Conservation (phyloP, 2,113 vertebrate species). For the Microcebus tavaratra region DNA sequence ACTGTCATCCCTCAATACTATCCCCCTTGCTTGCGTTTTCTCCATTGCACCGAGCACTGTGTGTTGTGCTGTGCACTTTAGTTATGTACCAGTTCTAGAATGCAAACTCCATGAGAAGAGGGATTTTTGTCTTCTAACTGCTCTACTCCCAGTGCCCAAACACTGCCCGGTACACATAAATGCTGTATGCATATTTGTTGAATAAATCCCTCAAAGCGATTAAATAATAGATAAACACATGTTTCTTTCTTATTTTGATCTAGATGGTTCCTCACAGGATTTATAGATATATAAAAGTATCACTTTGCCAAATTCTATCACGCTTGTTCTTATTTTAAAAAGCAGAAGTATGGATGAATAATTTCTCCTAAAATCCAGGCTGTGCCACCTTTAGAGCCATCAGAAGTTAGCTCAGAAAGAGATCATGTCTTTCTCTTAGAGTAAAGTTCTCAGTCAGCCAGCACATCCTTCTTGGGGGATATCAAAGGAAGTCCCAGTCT, state of each 20-base stretch:
- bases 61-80: neutral
- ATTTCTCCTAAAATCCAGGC: neutral
- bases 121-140: neutral
- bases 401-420: neutral
- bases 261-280: neutral
- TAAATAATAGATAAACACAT: neutral
- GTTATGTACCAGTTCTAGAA: neutral
- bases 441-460: neutral
- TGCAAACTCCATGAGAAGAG: neutral
- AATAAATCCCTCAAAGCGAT: neutral
- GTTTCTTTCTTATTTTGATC: neutral
- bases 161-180: neutral
- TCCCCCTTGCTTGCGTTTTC: neutral
- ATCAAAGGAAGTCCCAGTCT: neutral
- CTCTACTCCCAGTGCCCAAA: neutral
- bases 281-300: neutral
- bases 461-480: neutral
- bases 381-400: neutral
- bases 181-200: neutral
- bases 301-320: neutral
- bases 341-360: neutral
- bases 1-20: neutral
- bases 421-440: neutral
- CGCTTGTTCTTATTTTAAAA: conserved; percentile 2
- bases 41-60: neutral